phyloP scores from a whole-genome alignment of 2,113 vertebrate genomes.

The Orycteropus afer region DNA sequence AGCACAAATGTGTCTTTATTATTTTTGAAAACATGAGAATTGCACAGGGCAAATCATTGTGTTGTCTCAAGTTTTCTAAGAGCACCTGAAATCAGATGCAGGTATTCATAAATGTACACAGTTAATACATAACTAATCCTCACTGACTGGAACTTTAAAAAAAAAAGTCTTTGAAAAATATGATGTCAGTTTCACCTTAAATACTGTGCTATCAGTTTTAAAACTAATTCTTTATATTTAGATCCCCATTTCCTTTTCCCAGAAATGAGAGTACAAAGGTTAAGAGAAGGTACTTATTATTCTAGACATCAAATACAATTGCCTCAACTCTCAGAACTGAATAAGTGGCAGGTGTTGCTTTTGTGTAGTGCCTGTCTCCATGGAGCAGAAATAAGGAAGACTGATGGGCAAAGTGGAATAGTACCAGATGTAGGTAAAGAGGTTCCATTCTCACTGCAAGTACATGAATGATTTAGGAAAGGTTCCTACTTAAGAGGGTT shows the following conservation, averaged over 20 bases:
- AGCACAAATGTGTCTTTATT: slow-evolving; percentile 36
- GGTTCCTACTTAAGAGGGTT: background rate
- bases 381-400: slow-evolving; percentile 32
- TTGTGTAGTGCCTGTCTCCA: background rate
- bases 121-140: background rate
- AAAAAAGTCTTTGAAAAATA: slow-evolving; percentile 48
- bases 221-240: slow-evolving; percentile 26
- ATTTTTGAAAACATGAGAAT: slow-evolving; percentile 50
- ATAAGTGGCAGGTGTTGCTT: background rate
- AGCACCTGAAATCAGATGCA: slow-evolving; percentile 50
- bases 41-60: background rate
- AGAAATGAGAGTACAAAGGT: slow-evolving; percentile 42
- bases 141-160: background rate
- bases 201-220: background rate
- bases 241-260: background rate
- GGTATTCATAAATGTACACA: slow-evolving; percentile 19
- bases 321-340: background rate
- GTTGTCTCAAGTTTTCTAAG: slow-evolving; percentile 11
- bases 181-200: background rate
- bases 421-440: background rate
- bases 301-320: slow-evolving; percentile 15
- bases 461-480: background rate
- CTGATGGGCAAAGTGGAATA: background rate
- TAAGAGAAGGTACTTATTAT: slow-evolving; percentile 38
- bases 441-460: background rate